Conservation (phyloP, 2,888 invertebrate species). For the Platynereis dumerilii region DNA sequence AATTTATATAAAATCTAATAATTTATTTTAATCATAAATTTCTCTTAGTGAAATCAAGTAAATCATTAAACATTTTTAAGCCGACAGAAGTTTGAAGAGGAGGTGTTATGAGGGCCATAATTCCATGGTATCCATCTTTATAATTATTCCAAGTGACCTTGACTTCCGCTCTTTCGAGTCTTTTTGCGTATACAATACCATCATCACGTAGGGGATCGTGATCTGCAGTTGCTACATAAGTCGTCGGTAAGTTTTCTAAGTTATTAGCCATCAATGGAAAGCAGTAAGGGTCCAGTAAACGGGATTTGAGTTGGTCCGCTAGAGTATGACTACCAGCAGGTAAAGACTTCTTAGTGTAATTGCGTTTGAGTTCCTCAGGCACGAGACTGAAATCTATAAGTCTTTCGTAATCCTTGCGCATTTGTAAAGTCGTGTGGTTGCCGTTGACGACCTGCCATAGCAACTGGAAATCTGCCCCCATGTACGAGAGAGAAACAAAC, state of each 20-base stretch:
- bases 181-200: constrained; percentile 58
- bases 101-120: constrained; percentile 34
- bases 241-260: constrained; percentile 49
- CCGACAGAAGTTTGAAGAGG: constrained; percentile 13
- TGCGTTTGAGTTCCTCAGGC: not conserved
- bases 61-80: constrained; percentile 11
- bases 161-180: constrained; percentile 50
- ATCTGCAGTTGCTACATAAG: constrained; percentile 61
- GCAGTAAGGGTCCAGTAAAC: constrained; percentile 50
- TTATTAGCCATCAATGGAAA: constrained; percentile 56
- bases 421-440: not conserved
- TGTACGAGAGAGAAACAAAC: constrained; percentile 11
- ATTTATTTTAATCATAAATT: constrained; percentile 13
- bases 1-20: too few species aligned
- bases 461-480: constrained; percentile 3
- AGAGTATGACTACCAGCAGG: constrained; percentile 8
- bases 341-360: not conserved
- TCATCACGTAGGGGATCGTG: constrained; percentile 64
- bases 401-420: not conserved
- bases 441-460: not conserved
- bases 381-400: constrained; percentile 2
- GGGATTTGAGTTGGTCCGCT: constrained; percentile 29
- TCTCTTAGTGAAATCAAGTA: not conserved
- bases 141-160: constrained; percentile 49
- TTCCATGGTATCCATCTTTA: constrained; percentile 52